Percentiles rank a stretch among this genome's conserved stretches.
Evolutionary conservation across 1,140 invertebrate species (phyloP).

Genomic region (Teleogryllus occipitalis): DNA sequence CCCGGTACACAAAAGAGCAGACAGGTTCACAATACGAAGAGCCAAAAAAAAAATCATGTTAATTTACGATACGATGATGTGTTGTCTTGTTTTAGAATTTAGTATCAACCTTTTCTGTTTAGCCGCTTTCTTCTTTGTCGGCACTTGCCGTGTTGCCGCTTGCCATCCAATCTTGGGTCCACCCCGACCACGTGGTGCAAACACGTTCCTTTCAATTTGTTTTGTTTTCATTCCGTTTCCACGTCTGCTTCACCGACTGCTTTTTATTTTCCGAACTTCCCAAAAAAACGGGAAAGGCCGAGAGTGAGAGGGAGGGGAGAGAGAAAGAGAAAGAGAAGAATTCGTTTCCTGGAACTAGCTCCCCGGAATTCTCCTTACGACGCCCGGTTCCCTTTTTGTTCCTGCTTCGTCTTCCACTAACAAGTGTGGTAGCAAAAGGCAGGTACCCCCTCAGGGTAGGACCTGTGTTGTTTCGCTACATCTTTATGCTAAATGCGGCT

Average conservation of each 20-base stretch:
- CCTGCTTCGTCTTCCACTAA: not conserved
- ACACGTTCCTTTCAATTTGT: not conserved
- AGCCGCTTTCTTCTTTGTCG: not conserved
- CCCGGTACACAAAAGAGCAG: not conserved
- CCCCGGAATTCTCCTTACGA: not conserved
- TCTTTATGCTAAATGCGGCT: not conserved
- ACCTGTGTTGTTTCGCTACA: not conserved
- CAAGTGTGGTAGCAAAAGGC: not conserved
- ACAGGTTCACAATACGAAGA: not conserved
- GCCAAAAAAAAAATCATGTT: not conserved
- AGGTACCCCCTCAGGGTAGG: not conserved
- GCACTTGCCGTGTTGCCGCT: not conserved
- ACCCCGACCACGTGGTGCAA: not conserved
- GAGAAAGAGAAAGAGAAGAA: not conserved
- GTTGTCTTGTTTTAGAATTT: not conserved
- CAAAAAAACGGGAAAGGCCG: no score
- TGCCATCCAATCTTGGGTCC: not conserved
- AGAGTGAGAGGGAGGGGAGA: not conserved
- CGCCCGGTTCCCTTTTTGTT: not conserved
- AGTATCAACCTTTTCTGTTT: not conserved
- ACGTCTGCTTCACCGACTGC: not conserved
- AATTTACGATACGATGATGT: not conserved
- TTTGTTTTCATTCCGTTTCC: not conserved
- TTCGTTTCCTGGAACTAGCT: not conserved
- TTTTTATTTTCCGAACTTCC: not conserved